Base-by-base conservation (phyloP, 92 coral and sea anemone species). In the Epizoanthus scotinus region DNA sequence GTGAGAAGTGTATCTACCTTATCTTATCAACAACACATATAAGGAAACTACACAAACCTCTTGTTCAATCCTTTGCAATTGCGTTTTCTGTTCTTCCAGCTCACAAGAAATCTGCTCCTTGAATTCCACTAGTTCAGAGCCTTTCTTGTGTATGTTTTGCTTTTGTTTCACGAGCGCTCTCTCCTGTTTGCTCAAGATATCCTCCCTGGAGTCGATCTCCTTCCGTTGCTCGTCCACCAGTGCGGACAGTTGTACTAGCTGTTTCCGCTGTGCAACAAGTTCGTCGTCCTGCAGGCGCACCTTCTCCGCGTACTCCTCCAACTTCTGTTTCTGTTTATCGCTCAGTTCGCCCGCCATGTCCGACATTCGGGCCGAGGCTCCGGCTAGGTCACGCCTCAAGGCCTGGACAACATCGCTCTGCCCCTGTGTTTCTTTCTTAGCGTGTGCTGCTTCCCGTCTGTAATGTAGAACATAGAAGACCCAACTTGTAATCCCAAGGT, bases 331-430 rank as follows among this genome's bases (percentile, higher is more conserved):
- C 38, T 94, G 98, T 87, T 89, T 90, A 81, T 94, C 98, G 71
- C 97, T 92, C 22, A 94, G 86, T 77, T 94, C 98, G 31, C 97
- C 98, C 19, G 98, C 86, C 97, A 94, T 90, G 84, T 94, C 98
- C 24, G 98, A 94, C 94, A 94, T 88, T 89, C 97, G 97, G 34
- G 98, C 98, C 85, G 97, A 88, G 72, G 97, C 98, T 58, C 98
- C 98, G 8, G 98, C 98, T 60, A 94, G 92, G 70, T 94, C 98
- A 67, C 98, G 86, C 25, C 96, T 84, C 63, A 94, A 83, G 71
- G 89, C 97, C 71, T 89, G 92, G 56, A 92, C 97, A 8, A 94
- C 98, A 59, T 94, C 97, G 77, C 91, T 86, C 59, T 94, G 98
- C 8, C 86, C 94, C 63, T 86, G 91, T 0, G 97, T 94, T 54